phyloP scores from a whole-genome alignment of 2,113 vertebrate species.

The Chionodraco myersi region DNA sequence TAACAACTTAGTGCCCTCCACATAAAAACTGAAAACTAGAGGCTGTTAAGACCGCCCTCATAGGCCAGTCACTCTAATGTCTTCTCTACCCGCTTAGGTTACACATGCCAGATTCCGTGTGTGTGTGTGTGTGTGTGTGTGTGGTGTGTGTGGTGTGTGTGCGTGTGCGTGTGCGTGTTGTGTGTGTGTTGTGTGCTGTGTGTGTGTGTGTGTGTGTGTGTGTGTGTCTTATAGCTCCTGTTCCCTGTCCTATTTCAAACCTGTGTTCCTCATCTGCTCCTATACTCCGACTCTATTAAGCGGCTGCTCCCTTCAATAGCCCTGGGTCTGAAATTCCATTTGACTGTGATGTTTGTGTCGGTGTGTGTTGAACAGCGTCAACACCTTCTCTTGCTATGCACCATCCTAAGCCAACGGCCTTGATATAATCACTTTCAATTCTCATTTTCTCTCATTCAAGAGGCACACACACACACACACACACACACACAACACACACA shows the following conservation, averaged over 20 bases:
- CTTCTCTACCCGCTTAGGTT: conserved; percentile 29
- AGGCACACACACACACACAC: conserved; percentile 13
- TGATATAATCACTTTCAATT: conserved; percentile 38
- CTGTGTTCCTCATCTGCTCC: conserved; percentile 62
- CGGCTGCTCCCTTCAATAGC: conserved; percentile 66
- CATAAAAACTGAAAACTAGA: conserved; percentile 42
- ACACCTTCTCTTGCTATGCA: conserved; percentile 64
- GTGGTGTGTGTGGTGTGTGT: conserved; percentile 29
- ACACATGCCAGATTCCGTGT: conserved; percentile 24
- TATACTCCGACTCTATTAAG: conserved; percentile 76
- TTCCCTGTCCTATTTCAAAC: conserved; percentile 49
- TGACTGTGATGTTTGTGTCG: conserved; percentile 52
- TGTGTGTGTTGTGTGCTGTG: conserved; percentile 26
- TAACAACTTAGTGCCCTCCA: conserved; percentile 42
- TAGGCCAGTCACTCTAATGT: conserved; percentile 21
- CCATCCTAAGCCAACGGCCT: conserved; percentile 44
- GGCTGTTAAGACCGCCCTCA: conserved; percentile 72
- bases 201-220: conserved; percentile 10
- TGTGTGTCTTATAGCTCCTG: neutral
- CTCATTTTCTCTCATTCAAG: conserved; percentile 27
- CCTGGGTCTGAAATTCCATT: conserved; percentile 77
- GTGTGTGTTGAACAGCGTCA: conserved; percentile 59
- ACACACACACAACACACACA: conserved; percentile 18
- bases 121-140: conserved; percentile 37
- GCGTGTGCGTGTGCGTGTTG: conserved; percentile 26